Conservation (phyloP, 2,797 vertebrate genomes). For the Urophycis tenuis region DNA sequence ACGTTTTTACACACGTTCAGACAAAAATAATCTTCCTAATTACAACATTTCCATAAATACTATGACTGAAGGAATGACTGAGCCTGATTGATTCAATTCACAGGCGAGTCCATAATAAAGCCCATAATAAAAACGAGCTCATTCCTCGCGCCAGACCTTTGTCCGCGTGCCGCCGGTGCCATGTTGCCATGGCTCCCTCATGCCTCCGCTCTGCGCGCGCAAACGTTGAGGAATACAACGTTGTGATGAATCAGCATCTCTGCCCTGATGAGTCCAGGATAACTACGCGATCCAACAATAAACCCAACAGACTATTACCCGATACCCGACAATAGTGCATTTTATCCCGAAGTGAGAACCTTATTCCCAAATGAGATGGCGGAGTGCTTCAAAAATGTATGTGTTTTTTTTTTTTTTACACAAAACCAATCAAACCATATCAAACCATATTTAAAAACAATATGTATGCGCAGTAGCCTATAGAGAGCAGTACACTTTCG, state of each 20-base stretch:
- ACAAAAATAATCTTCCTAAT: too few species aligned
- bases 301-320: too few species aligned
- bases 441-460: neutral
- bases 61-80: neutral
- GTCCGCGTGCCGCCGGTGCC: conserved; percentile 64
- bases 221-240: conserved; percentile 67
- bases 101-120: neutral
- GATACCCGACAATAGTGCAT: too few species aligned
- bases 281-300: neutral
- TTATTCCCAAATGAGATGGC: too few species aligned
- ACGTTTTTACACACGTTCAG: neutral
- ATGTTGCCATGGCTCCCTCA: conserved; percentile 71
- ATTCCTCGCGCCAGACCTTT: conserved; percentile 63
- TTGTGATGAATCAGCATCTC: conserved; percentile 84
- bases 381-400: too few species aligned
- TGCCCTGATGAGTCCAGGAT: conserved; percentile 3
- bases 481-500: neutral
- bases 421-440: too few species aligned
- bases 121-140: conserved; percentile 25
- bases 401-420: too few species aligned
- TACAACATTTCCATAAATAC: too few species aligned
- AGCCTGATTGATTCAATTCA: conserved; percentile 6
- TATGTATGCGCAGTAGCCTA: neutral
- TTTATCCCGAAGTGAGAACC: too few species aligned
- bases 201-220: conserved; percentile 61